A percentile compares a stretch with the other conserved stretches of the same genome.
phyloP scores from a whole-genome alignment of 2,113 vertebrate genomes.

The Cervus canadensis region DNA sequence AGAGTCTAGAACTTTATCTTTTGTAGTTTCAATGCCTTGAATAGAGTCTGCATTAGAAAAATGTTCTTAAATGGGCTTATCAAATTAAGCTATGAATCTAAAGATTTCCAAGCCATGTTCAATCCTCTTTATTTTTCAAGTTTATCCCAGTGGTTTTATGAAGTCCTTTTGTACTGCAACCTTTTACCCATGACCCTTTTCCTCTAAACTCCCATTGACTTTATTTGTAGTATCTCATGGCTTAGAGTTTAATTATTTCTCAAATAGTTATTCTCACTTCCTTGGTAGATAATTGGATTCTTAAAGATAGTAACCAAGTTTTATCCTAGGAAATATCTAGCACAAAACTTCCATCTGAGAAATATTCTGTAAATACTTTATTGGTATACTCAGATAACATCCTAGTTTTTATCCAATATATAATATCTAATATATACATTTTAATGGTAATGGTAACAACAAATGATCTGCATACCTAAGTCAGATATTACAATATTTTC shows the following conservation, averaged over 20 bases:
- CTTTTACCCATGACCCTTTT: not conserved
- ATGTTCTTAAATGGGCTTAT: not conserved
- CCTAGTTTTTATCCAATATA: not conserved
- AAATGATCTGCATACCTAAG: not conserved
- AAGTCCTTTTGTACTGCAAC: not conserved
- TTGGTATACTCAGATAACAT: not conserved
- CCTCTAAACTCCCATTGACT: not conserved
- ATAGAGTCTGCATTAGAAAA: not conserved
- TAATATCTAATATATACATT: not conserved
- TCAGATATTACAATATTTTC: not conserved
- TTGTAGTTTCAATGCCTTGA: not conserved
- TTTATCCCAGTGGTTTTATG: not conserved
- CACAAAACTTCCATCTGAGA: slow-evolving; percentile 18
- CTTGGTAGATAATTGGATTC: slow-evolving; percentile 34
- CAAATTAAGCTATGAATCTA: not conserved
- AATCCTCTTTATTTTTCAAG: slow-evolving; percentile 5
- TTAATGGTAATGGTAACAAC: not conserved
- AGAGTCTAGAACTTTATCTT: not conserved
- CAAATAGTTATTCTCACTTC: slow-evolving; percentile 34
- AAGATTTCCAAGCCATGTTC: not conserved
- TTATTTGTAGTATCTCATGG: not conserved
- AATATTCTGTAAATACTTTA: not conserved
- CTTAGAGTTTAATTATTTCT: slow-evolving; percentile 37
- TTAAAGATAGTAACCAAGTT: not conserved
- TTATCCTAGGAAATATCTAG: not conserved